Conservation (phyloP, 2,113 vertebrate genomes). For the Paramisgurnus dabryanus region DNA sequence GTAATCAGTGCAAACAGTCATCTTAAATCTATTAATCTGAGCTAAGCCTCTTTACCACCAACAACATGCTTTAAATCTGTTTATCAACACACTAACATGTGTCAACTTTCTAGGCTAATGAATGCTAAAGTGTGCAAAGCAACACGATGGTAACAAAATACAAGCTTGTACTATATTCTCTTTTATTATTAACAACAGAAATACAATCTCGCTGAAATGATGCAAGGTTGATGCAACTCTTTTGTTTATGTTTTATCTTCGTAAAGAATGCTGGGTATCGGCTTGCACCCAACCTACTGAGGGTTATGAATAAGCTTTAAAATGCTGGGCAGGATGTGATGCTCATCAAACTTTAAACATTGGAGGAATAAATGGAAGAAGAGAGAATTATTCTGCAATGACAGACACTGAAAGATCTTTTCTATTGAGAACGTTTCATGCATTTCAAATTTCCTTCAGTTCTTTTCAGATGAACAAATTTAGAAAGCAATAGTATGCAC, state of each 20-base stretch:
- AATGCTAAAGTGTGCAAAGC: background rate
- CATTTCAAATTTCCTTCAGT: background rate
- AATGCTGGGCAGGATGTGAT: slow-evolving; percentile 15
- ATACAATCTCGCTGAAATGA: background rate
- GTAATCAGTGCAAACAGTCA: slow-evolving; percentile 26
- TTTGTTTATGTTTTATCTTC: background rate
- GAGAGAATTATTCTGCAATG: slow-evolving; percentile 16
- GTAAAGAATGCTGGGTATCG: background rate
- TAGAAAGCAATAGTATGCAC: background rate
- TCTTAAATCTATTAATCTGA: slow-evolving; percentile 48
- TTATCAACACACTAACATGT: slow-evolving; percentile 27
- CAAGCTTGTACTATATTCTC: background rate
- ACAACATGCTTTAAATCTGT: slow-evolving; percentile 31
- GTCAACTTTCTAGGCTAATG: slow-evolving; percentile 8
- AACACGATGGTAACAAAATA: background rate
- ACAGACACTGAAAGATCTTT: background rate
- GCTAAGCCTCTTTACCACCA: slow-evolving; percentile 38
- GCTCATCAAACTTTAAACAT: slow-evolving; percentile 31
- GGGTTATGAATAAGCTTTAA: slow-evolving; percentile 27
- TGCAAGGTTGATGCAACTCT: background rate
- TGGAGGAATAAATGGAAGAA: background rate
- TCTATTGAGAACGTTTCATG: background rate
- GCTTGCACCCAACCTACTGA: background rate
- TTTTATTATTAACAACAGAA: background rate
- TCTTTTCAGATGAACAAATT: background rate